Evolutionary conservation across 37 sponge, comb jelly and placozoan genomes (phyloP).

Genomic region (Lycopodina hypogea): DNA sequence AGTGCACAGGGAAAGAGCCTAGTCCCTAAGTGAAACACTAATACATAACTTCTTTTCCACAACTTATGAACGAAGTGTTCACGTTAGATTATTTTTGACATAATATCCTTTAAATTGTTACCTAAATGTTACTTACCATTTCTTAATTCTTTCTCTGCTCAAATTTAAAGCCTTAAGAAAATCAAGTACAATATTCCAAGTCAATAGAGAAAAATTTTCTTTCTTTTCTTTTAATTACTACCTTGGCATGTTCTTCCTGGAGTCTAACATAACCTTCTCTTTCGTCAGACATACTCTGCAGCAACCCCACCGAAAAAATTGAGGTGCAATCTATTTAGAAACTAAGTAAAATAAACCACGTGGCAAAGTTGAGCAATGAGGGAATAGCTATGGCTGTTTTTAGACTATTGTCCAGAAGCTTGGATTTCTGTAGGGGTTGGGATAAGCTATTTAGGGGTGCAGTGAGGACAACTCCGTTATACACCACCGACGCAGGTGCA

Average conservation of each 20-base stretch:
- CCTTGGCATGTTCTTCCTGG: conserved; percentile 61
- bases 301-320: background rate
- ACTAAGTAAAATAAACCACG: no score
- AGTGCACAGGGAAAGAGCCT: background rate
- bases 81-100: no score
- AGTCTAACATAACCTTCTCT: conserved; percentile 27
- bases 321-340: no score
- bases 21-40: no score
- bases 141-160: conserved; percentile 15
- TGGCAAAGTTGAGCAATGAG: background rate
- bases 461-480: no score
- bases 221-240: background rate
- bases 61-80: no score
- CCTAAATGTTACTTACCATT: conserved; percentile 49
- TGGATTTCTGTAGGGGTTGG: background rate
- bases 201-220: background rate
- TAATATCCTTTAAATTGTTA: no score
- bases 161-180: conserved; percentile 22
- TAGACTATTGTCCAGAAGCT: background rate
- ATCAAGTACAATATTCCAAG: background rate
- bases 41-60: no score
- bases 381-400: background rate
- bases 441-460: background rate
- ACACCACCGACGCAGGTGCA: no score
- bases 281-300: background rate